These are phyloP conservation scores for Pycnonotus jocosus DNA, from an alignment of 2,113 vertebrate species.

Conservation along the genomic window DNA sequence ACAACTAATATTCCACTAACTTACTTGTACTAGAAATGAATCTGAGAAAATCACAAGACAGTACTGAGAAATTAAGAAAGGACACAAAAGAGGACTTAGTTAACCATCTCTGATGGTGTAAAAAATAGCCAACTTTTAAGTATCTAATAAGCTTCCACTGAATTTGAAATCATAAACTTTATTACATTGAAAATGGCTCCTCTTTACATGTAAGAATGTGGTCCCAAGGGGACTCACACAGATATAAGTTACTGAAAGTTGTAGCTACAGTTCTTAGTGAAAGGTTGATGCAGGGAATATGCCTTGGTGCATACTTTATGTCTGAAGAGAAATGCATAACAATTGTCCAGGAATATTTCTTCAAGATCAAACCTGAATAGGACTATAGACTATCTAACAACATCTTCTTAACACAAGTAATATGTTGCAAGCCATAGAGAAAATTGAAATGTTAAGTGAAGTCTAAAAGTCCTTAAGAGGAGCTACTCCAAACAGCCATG, in stretches of 20 bases:
- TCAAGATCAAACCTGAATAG: background rate
- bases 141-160: background rate
- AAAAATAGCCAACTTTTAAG: background rate
- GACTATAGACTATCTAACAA: background rate
- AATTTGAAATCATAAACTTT: background rate
- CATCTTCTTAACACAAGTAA: background rate
- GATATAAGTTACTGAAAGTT: background rate
- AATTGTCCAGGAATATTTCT: background rate
- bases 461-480: background rate
- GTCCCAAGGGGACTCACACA: background rate
- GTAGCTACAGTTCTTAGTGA: background rate
- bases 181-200: background rate
- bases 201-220: background rate
- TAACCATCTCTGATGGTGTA: background rate
- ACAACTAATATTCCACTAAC: background rate
- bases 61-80: background rate
- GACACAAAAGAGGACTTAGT: background rate
- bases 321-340: background rate
- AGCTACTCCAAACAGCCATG: background rate
- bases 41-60: background rate
- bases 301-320: background rate
- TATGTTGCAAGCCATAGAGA: background rate
- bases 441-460: background rate
- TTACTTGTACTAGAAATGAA: background rate
- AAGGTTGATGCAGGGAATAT: background rate